These are phyloP conservation scores for Venusia cambrica DNA, from an alignment of 2,888 invertebrate genomes.

Conservation along the genomic window DNA sequence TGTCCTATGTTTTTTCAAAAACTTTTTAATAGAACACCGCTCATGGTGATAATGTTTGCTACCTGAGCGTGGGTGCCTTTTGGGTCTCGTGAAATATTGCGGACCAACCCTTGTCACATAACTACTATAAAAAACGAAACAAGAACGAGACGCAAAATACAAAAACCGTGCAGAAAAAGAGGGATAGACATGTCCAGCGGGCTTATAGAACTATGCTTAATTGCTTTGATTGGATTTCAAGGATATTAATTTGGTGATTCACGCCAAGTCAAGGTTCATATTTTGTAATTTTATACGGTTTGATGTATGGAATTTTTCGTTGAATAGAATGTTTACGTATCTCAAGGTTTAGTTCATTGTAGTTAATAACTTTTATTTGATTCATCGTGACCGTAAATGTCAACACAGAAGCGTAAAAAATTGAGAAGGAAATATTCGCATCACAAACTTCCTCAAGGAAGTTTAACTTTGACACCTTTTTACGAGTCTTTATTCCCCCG, in stretches of 20 bases:
- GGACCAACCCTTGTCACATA: slow-evolving; percentile 75
- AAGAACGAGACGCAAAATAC: slow-evolving; percentile 41
- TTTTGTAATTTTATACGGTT: slow-evolving; percentile 70
- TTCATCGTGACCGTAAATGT: slow-evolving; percentile 65
- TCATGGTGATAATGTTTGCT: slow-evolving; percentile 76
- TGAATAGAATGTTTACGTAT: slow-evolving; percentile 71
- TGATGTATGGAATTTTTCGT: slow-evolving; percentile 56
- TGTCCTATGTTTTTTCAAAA: slow-evolving; percentile 32
- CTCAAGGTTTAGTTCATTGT: slow-evolving; percentile 67
- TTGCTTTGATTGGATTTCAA: slow-evolving; percentile 79
- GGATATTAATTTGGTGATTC: slow-evolving; percentile 78
- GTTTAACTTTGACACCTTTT: slow-evolving; percentile 55
- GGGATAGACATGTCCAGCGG: slow-evolving; percentile 25
- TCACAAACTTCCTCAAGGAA: slow-evolving; percentile 56
- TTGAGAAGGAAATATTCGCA: slow-evolving; percentile 69
- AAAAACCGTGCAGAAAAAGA: slow-evolving; percentile 9
- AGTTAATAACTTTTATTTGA: slow-evolving; percentile 46
- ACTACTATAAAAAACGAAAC: slow-evolving; percentile 55
- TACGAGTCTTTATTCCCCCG: slow-evolving; percentile 29
- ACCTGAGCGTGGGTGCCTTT: slow-evolving; percentile 76
- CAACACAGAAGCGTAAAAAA: slow-evolving; percentile 64
- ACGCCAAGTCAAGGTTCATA: slow-evolving; percentile 70
- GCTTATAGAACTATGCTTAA: slow-evolving; percentile 65
- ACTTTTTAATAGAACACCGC: slow-evolving; percentile 67
- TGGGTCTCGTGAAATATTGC: slow-evolving; percentile 72